These are phyloP conservation scores for Drepana arcuata DNA, from an alignment of 1,140 invertebrate genomes.

Conservation along the genomic window DNA sequence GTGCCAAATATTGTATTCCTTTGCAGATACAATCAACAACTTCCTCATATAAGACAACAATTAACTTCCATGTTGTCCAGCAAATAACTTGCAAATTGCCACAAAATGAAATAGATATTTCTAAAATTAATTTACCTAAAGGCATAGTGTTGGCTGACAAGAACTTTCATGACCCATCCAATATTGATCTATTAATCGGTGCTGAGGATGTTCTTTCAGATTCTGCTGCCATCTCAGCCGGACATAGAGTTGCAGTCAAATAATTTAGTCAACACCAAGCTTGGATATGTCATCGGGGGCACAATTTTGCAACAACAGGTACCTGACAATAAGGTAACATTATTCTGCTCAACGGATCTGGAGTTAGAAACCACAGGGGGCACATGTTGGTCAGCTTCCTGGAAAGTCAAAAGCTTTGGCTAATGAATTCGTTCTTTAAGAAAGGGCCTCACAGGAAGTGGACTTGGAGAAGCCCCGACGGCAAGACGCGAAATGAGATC, in stretches of 20 bases:
- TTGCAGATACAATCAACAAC: conserved; percentile 7
- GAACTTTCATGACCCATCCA: conserved; percentile 6
- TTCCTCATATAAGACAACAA: conserved; percentile 4
- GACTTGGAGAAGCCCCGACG: conserved; percentile 18
- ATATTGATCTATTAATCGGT: conserved; percentile 13
- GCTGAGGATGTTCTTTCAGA: conserved; percentile 14
- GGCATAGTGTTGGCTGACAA: conserved; percentile 8
- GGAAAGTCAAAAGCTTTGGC: no score
- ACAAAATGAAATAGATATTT: conserved; percentile 4
- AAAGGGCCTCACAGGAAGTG: conserved; percentile 20
- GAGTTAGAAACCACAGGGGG: no score
- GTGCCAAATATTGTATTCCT: conserved; percentile 10
- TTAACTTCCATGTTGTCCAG: conserved; percentile 15
- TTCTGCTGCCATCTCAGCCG: background rate
- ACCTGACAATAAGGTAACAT: conserved; percentile 6
- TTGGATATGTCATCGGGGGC: conserved; percentile 8
- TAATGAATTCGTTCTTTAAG: conserved; percentile 3
- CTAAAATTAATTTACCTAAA: conserved; percentile 5
- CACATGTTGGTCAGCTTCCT: no score
- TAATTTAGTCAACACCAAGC: conserved; percentile 2
- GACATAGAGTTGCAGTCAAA: background rate
- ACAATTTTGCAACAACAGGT: background rate
- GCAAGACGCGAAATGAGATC: conserved; percentile 21
- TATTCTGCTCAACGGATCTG: no score
- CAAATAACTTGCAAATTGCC: conserved; percentile 15